A percentile compares a stretch with the other conserved stretches of the same genome.
Evolutionary conservation across 2,113 vertebrate species (phyloP).

Genomic region (Mesitornis unicolor): DNA sequence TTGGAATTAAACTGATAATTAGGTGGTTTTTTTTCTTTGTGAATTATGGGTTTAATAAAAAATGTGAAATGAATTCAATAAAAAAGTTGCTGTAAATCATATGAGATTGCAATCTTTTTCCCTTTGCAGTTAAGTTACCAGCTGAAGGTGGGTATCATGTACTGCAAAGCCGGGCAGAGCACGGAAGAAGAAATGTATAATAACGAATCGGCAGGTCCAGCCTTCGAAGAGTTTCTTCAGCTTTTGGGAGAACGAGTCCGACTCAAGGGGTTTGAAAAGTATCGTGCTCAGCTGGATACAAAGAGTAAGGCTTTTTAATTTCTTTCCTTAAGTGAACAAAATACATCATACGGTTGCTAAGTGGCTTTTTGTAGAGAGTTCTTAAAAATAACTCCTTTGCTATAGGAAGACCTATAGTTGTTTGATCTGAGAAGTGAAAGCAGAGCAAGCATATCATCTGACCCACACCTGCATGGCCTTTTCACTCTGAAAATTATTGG

Average conservation of each 20-base stretch:
- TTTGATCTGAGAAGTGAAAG: not conserved
- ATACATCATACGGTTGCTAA: not conserved
- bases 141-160: conserved; percentile 95
- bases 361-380: not conserved
- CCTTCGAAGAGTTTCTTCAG: conserved; percentile 93
- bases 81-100: not conserved
- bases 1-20: not conserved
- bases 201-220: conserved; percentile 88
- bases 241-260: conserved; percentile 91
- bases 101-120: not conserved
- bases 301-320: conserved; percentile 84
- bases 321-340: not conserved
- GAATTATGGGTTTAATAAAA: not conserved
- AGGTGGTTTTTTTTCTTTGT: not conserved
- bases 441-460: not conserved
- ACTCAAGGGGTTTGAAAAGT: conserved; percentile 94
- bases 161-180: conserved; percentile 91
- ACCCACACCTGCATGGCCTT: not conserved
- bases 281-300: conserved; percentile 93
- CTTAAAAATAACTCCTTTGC: not conserved
- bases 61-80: not conserved
- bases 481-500: not conserved
- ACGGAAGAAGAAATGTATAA: conserved; percentile 98
- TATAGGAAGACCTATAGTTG: not conserved
- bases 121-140: conserved; percentile 89